Evolutionary conservation across 2,113 vertebrate genomes (phyloP).

Genomic region (Amia ocellicauda): DNA sequence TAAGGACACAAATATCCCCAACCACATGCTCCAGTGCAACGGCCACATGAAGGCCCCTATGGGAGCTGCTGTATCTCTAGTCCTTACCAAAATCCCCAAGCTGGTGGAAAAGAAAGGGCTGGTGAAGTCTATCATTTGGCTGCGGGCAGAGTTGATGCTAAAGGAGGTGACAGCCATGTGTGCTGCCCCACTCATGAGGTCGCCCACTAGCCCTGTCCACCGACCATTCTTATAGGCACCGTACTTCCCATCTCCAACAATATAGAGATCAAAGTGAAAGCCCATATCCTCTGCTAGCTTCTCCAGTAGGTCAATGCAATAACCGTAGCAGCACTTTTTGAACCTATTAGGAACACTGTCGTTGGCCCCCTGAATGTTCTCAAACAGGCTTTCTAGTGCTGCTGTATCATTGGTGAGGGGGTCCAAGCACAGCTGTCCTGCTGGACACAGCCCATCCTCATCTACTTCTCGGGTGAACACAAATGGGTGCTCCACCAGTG

Average conservation of each 20-base stretch:
- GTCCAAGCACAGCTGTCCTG: conserved; percentile 89
- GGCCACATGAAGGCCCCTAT: conserved; percentile 86
- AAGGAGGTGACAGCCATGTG: conserved; percentile 79
- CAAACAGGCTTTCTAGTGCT: conserved; percentile 78
- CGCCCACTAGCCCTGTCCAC: conserved; percentile 78
- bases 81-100: conserved; percentile 76
- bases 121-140: conserved; percentile 79
- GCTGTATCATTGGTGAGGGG: conserved; percentile 82
- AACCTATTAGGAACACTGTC: conserved; percentile 62
- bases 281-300: conserved; percentile 78
- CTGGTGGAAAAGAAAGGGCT: conserved; percentile 82
- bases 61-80: conserved; percentile 75
- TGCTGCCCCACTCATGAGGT: conserved; percentile 72
- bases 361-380: conserved; percentile 80
- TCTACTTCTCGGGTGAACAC: conserved; percentile 86
- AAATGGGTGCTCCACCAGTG: conserved; percentile 72
- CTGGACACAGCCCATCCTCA: conserved; percentile 86
- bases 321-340: conserved; percentile 80
- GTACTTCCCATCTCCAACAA: conserved; percentile 78
- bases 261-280: conserved; percentile 79
- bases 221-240: conserved; percentile 75
- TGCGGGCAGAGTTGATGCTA: conserved; percentile 78
- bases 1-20: conserved; percentile 79
- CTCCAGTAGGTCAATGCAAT: conserved; percentile 77
- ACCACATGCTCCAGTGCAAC: conserved; percentile 82